These are phyloP conservation scores for Narcine bancroftii DNA, from an alignment of 2,113 vertebrate genomes.

Conservation along the genomic window DNA sequence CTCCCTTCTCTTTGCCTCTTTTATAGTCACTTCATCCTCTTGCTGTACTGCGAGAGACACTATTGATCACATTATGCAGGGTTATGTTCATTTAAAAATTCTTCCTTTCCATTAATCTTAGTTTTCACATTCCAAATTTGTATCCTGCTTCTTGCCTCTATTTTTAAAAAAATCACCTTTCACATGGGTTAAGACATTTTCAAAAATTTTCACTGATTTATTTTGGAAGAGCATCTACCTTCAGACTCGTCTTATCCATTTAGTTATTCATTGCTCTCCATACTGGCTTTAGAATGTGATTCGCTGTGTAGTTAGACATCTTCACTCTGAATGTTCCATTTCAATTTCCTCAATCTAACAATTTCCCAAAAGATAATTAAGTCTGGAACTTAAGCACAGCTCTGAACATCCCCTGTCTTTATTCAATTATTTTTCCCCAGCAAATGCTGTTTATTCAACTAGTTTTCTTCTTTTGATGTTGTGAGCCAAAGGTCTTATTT, in stretches of 20 bases:
- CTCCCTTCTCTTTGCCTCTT: no score
- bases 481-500: no score
- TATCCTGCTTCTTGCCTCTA: no score
- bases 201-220: no score
- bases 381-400: neutral
- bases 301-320: neutral
- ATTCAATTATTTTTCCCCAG: slow-evolving; percentile 12
- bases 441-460: neutral
- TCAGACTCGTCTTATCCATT: neutral
- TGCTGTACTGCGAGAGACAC: no score
- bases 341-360: neutral
- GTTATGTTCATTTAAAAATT: no score
- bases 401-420: neutral
- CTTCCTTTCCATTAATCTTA: no score
- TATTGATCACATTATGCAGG: no score
- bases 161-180: no score
- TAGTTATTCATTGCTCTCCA: neutral
- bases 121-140: no score
- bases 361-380: neutral
- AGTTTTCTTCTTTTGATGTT: neutral
- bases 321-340: neutral
- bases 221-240: neutral
- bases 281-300: neutral
- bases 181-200: no score
- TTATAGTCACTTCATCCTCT: no score